Base-by-base conservation (phyloP, 1,140 invertebrate species). In the Heliconius congener region DNA sequence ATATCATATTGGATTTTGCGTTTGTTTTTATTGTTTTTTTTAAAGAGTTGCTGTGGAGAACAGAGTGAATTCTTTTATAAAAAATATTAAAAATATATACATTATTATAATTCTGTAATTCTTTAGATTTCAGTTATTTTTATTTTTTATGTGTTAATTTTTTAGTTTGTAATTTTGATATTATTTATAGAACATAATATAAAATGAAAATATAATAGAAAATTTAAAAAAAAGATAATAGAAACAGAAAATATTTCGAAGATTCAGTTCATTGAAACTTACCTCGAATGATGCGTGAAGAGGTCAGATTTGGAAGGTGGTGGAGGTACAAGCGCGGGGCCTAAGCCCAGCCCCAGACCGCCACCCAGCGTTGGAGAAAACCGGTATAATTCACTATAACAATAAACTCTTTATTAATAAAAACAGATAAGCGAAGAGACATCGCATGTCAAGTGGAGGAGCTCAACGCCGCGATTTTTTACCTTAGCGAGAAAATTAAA, bases 331-430 rank as follows among this genome's bases (percentile, higher is more conserved):
- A 95, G 87, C 86, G 94, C 96, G 66, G 97, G 97, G 90, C 97
- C 97, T 85, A 97, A 92, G 77, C 97, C 97, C 84, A 97, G 85
- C 30, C 91, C 92, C 50, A 94, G 85, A 8, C 92, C 93, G 11
- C 93, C 92, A 81, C 94, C 94, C 82, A 95, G 86, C 71, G 94
- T 97, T 82, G 97, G 97, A 82, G 97, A 98, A 95, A 98, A 98
- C 92, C 97, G 96, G 94, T 98, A 98, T 91, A 98, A 97, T 95
- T 98, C 97, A 95, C 97, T 97, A 91, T 6, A 93, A 93, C 70
- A 71, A 55, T 5, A 18, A 72, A 39, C 39, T 46, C 42, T 46
- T 16, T 4, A 46, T 46, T 46, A 46, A 16, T 46, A 46, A 46
- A 46, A 46, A 46, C 13, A 46, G 42, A 16, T 46, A 16, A 46